Base-by-base conservation (phyloP, 2,888 invertebrate genomes). In the Hirudinaria manillensis region DNA sequence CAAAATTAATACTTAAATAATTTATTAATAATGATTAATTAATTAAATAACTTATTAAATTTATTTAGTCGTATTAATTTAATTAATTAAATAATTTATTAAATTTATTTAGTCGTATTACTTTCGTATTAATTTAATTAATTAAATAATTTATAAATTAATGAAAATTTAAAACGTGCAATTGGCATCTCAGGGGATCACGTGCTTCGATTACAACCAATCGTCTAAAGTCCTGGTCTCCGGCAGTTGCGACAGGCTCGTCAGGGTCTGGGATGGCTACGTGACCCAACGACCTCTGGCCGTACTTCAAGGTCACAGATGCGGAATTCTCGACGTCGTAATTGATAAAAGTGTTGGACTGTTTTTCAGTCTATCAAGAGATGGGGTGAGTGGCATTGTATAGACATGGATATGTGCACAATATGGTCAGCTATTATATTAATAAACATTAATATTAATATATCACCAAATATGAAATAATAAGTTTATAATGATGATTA, bases 191-290 rank as follows among this genome's bases (percentile, higher is more conserved):
- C 75, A 81, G 80, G 80, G 81, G 3, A 79, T 80, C 56, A 84
- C 84, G 76, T 83, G 83, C 76, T 85, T 85, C 79, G 85, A 84
- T 78, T 82, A 83, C 80, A 84, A 80, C 77, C 83, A 82, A 77
- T 79, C 80, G 56, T 78, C 84, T 55, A 85, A 84, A 78, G 77
- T 84, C 68, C 76, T 85, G 76, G 84, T 82, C 24, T 84, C 85
- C 3, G 85, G 84, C 13, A 83, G 84, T 76, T 75, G 81, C 19
- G 84, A 85, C 76, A 84, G 84, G 77, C 66, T 81, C 70, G 81
- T 84, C 19, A 79, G 84, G 6, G 77, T 85, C n/a, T 85, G 85
- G 85, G 84, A 85, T 79, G 83, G 84, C 7, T 85, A 85, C 80
- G 84, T 85, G 45, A 81, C 84, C 36, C 80, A 79, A 75, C 83